These are phyloP conservation scores for Euleptes europaea DNA, from an alignment of 2,113 vertebrate genomes.

Conservation along the genomic window DNA sequence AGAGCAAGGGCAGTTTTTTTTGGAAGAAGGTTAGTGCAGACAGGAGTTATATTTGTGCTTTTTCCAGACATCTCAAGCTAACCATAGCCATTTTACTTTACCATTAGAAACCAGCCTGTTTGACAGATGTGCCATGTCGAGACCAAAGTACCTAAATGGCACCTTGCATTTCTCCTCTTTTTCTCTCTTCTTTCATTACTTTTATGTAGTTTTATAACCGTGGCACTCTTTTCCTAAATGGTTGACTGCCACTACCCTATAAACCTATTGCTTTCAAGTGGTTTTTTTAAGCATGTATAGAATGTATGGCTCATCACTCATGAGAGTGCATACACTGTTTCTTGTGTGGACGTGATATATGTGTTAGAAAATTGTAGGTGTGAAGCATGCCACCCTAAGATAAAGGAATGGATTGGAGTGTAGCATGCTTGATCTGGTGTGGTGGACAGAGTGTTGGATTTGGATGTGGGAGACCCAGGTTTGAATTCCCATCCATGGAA, in stretches of 20 bases:
- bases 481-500: too few species aligned
- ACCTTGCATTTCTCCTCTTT: neutral
- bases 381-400: neutral
- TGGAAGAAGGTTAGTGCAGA: neutral
- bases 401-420: neutral
- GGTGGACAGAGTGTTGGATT: too few species aligned
- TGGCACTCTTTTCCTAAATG: neutral
- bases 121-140: neutral
- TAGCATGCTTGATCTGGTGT: neutral
- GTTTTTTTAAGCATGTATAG: neutral
- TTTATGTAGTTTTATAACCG: neutral
- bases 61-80: neutral
- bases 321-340: neutral
- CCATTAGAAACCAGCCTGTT: neutral
- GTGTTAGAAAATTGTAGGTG: neutral
- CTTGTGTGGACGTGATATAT: neutral
- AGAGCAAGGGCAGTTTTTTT: neutral
- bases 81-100: neutral
- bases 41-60: too few species aligned
- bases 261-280: neutral
- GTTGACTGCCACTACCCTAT: neutral
- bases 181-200: neutral
- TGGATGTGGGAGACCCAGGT: too few species aligned
- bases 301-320: neutral
- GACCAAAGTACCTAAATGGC: neutral